A percentile compares a stretch with the other conserved stretches of the same genome.
phyloP scores from a whole-genome alignment of 2,797 vertebrate species.

The Diplodus puntazzo region DNA sequence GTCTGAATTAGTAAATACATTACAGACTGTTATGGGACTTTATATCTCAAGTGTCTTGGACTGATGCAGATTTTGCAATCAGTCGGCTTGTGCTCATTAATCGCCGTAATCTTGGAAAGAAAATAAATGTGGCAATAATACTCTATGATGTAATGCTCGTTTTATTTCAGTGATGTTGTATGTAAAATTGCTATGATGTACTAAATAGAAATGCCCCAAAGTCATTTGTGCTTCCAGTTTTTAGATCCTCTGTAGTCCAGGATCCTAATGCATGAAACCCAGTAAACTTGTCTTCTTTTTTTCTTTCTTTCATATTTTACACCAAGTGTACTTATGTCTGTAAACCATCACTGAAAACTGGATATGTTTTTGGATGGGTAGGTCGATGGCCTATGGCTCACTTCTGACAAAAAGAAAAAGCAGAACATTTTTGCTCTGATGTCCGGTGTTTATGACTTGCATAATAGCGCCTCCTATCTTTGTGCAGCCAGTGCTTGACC shows the following conservation, averaged over 20 bases:
- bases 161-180: constrained; percentile 71
- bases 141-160: constrained; percentile 74
- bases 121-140: constrained; percentile 82
- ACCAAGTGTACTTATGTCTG: constrained; percentile 86
- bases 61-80: constrained; percentile 45
- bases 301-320: constrained; percentile 59
- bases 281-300: constrained; percentile 54
- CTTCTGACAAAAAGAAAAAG: constrained; percentile 19
- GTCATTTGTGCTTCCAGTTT: constrained; percentile 81
- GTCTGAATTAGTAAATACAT: constrained; percentile 50
- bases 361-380: constrained; percentile 45
- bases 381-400: constrained; percentile 39
- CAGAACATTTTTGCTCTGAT: constrained; percentile 27
- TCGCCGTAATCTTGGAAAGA: constrained; percentile 47
- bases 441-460: constrained; percentile 40
- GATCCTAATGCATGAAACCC: constrained; percentile 82
- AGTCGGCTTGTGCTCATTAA: constrained; percentile 56
- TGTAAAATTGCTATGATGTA: constrained; percentile 72
- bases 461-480: constrained; percentile 42
- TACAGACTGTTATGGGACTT: constrained; percentile 77
- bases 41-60: constrained; percentile 63
- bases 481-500: constrained; percentile 54
- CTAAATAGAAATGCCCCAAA: constrained; percentile 72
- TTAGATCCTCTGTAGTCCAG: constrained; percentile 68
- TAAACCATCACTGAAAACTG: constrained; percentile 69